phyloP scores from a whole-genome alignment of 1,140 invertebrate genomes.

The Helicorthomorpha holstii region DNA sequence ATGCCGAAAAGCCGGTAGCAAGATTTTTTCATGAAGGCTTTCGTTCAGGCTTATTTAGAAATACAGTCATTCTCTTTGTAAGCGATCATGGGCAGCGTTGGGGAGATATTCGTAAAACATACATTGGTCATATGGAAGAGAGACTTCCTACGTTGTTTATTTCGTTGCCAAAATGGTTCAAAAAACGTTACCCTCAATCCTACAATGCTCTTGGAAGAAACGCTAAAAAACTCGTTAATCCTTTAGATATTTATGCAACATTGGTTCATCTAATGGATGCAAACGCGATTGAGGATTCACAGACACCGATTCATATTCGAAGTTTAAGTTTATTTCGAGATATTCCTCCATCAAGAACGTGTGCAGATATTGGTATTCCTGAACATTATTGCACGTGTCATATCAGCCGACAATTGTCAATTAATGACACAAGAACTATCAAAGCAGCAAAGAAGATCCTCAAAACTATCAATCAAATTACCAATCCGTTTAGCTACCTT shows the following conservation, averaged over 20 bases:
- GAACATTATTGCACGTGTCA: slow-evolving; percentile 32
- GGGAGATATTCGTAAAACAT: slow-evolving; percentile 21
- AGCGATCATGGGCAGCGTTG: slow-evolving; percentile 25
- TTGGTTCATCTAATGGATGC: slow-evolving; percentile 35
- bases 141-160: slow-evolving; percentile 22
- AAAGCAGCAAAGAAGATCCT: slow-evolving; percentile 8
- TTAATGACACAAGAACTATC: slow-evolving; percentile 7
- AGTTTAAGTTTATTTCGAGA: slow-evolving; percentile 4
- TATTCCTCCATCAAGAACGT: slow-evolving; percentile 21
- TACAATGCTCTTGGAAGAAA: slow-evolving; percentile 32
- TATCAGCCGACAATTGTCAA: slow-evolving; percentile 10
- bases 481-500: background rate
- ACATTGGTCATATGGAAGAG: slow-evolving; percentile 25
- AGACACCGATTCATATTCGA: background rate
- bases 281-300: slow-evolving; percentile 8
- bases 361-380: slow-evolving; percentile 28
- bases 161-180: slow-evolving; percentile 19
- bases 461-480: slow-evolving; percentile 8
- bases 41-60: slow-evolving; percentile 11
- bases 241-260: slow-evolving; percentile 62
- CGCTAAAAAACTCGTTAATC: slow-evolving; percentile 46
- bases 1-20: slow-evolving; percentile 22
- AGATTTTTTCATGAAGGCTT: slow-evolving; percentile 16
- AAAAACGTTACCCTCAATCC: slow-evolving; percentile 16
- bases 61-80: slow-evolving; percentile 23